Conservation (phyloP, 2,797 vertebrate species). For the Myotis pilosus region DNA sequence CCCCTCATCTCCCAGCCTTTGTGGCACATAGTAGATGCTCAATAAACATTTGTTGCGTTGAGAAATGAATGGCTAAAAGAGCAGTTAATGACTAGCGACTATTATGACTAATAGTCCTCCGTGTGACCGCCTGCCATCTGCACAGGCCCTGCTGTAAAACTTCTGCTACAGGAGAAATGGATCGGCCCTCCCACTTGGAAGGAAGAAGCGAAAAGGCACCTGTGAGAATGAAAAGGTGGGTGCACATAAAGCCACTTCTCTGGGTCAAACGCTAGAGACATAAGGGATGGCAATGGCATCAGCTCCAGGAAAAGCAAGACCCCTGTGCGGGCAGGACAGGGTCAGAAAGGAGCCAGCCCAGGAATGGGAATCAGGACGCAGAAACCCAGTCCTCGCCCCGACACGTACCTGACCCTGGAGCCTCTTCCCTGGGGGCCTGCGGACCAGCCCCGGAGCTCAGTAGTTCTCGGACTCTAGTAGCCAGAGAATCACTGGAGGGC, state of each 20-base stretch:
- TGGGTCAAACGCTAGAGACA: not conserved
- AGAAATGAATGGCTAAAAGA: not conserved
- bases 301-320: not conserved
- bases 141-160: not conserved
- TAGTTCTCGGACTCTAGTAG: not conserved
- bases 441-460: not conserved
- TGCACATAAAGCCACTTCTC: not conserved
- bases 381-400: not conserved
- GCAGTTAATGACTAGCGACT: not conserved
- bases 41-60: not conserved
- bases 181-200: not conserved
- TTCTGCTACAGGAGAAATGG: not conserved
- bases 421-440: not conserved
- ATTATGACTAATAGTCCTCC: not conserved
- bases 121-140: not conserved
- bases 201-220: not conserved
- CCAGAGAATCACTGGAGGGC: not conserved
- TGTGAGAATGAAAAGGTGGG: not conserved
- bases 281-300: not conserved
- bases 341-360: not conserved
- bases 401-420: too few relatives aligned
- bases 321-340: not conserved
- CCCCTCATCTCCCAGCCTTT: too few relatives aligned
- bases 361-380: not conserved
- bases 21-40: not conserved